These are phyloP conservation scores for Amblyornis subalaris DNA, from an alignment of 2,113 vertebrate species.

Conservation along the genomic window DNA sequence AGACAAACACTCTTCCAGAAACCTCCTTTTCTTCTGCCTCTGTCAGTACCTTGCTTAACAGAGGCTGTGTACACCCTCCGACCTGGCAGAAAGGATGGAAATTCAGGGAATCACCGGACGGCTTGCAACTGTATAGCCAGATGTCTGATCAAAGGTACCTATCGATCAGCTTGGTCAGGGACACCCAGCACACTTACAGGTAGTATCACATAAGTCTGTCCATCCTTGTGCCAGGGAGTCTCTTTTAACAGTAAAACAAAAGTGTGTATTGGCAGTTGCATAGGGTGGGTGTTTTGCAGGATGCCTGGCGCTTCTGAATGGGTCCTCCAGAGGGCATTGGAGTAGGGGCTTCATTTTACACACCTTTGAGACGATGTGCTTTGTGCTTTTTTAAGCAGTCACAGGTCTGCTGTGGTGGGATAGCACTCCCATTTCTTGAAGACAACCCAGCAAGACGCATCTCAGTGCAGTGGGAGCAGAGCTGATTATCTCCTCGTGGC, in stretches of 20 bases:
- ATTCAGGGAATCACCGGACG: neutral
- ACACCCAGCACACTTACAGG: neutral
- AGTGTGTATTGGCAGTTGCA: neutral
- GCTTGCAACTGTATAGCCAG: neutral
- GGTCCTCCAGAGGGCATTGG: rapidly evolving
- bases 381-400: neutral
- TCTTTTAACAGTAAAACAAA: neutral
- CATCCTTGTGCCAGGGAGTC: neutral
- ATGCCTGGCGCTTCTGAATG: neutral
- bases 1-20: neutral
- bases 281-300: neutral
- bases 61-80: neutral
- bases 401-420: neutral
- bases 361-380: neutral
- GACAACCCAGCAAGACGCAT: neutral
- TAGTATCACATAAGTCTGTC: neutral
- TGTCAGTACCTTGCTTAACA: neutral
- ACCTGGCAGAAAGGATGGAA: neutral
- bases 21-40: neutral
- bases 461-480: neutral
- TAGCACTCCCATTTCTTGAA: neutral
- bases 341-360: neutral
- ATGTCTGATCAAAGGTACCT: neutral
- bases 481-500: neutral
- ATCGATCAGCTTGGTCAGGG: neutral